These are phyloP conservation scores for Buphagus erythrorhynchus DNA, from an alignment of 2,797 vertebrate species.

Conservation along the genomic window DNA sequence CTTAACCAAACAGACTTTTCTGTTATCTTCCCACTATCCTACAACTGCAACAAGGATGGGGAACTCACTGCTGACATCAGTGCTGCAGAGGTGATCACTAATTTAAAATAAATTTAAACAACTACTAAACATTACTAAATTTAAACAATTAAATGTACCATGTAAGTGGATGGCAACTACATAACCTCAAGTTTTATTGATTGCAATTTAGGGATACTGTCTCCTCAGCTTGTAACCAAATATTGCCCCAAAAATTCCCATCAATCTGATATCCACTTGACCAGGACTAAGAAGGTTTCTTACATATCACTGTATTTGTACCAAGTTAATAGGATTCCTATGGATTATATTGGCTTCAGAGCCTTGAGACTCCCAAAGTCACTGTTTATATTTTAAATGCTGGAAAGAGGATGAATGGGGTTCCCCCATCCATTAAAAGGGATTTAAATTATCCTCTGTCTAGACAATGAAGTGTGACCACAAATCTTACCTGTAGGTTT, in stretches of 20 bases:
- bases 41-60: background rate
- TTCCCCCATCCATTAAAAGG: background rate
- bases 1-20: background rate
- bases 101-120: background rate
- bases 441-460: background rate
- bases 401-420: background rate
- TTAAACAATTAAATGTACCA: background rate
- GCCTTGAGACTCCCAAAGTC: background rate
- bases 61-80: background rate
- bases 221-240: background rate
- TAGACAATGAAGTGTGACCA: background rate
- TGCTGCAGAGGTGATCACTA: background rate
- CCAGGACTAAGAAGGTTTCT: background rate
- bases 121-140: background rate
- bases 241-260: background rate
- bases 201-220: background rate
- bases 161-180: background rate
- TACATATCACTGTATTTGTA: background rate
- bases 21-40: background rate
- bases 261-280: background rate
- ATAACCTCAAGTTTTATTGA: background rate
- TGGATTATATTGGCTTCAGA: background rate
- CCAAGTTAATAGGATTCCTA: background rate
- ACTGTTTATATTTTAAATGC: background rate
- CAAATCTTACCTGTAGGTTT: constrained; percentile 89